Conservation (phyloP, 2,888 invertebrate genomes). For the Idaea biselata region DNA sequence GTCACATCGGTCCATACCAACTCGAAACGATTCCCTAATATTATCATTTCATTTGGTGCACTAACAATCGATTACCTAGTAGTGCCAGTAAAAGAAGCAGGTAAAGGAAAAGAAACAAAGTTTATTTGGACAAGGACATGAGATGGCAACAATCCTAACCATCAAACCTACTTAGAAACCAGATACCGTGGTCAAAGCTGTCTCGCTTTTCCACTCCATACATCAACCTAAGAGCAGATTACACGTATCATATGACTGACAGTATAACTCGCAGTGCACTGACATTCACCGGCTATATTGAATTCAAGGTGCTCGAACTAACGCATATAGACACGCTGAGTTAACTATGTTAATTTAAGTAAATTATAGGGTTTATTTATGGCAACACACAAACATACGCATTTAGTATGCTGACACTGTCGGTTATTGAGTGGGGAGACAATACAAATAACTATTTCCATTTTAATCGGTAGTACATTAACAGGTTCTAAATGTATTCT, state of each 20-base stretch:
- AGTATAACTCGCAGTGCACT: slow-evolving; percentile 18
- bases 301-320: slow-evolving; percentile 30
- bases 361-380: background rate
- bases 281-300: slow-evolving; percentile 33
- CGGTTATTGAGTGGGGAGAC: background rate
- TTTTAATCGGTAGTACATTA: background rate
- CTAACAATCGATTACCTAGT: no score
- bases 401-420: background rate
- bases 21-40: no score
- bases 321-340: slow-evolving; percentile 14
- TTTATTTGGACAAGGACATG: background rate
- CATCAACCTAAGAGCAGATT: slow-evolving; percentile 23
- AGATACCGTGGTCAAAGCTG: slow-evolving; percentile 35
- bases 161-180: slow-evolving; percentile 19
- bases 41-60: no score
- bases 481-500: background rate
- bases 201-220: slow-evolving; percentile 27
- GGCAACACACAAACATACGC: background rate
- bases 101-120: background rate
- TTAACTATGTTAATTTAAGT: slow-evolving; percentile 3
- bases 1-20: no score
- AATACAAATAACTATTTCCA: background rate
- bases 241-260: slow-evolving; percentile 26
- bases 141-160: background rate
- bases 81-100: no score